A percentile compares a stretch with the other conserved stretches of the same genome.
phyloP scores from a whole-genome alignment of 2,113 vertebrate species.

The Gorsachius goisagi region DNA sequence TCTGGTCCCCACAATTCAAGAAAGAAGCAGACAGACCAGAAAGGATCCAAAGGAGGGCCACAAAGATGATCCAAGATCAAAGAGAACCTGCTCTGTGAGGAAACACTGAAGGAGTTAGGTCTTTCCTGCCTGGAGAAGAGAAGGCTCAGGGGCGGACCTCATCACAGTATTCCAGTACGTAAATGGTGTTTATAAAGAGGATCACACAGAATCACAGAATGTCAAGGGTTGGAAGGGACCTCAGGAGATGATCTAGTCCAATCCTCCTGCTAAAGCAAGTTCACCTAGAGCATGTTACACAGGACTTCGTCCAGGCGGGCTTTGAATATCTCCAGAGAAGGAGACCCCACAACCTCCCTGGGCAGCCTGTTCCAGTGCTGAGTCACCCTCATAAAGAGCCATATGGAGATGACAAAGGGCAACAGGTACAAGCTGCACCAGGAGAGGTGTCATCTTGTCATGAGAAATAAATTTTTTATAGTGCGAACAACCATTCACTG shows the following conservation, averaged over 20 bases:
- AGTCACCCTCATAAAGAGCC: background rate
- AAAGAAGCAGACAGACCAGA: background rate
- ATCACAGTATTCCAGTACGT: background rate
- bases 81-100: background rate
- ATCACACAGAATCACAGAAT: no score
- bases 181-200: background rate
- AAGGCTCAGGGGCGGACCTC: background rate
- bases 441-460: background rate
- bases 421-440: background rate
- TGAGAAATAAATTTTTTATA: background rate
- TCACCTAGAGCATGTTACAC: no score
- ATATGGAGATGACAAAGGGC: background rate
- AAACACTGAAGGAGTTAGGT: background rate
- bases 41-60: background rate
- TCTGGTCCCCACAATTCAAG: background rate
- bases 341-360: no score
- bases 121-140: background rate
- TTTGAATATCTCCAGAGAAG: no score
- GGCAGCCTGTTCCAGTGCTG: no score
- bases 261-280: no score
- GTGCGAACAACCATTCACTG: background rate
- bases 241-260: no score
- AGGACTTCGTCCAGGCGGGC: no score
- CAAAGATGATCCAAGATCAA: background rate
- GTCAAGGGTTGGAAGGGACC: no score